These are phyloP conservation scores for Oligia latruncula DNA, from an alignment of 2,888 invertebrate species.

Conservation along the genomic window DNA sequence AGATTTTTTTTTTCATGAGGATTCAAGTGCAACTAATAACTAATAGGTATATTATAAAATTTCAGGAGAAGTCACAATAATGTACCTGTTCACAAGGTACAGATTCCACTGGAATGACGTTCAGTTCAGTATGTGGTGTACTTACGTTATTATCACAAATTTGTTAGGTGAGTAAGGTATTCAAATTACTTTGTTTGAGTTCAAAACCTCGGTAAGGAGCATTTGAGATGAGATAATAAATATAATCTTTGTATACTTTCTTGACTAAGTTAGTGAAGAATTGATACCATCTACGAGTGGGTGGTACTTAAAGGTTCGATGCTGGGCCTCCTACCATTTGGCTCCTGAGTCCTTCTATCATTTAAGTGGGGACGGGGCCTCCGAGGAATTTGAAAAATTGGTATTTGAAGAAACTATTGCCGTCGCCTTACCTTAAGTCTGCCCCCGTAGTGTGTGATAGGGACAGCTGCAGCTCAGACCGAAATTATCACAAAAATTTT, in stretches of 20 bases:
- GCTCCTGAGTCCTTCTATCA: neutral
- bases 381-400: no score
- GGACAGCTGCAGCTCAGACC: no score
- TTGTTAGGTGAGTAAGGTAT: constrained; percentile 83
- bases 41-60: constrained; percentile 30
- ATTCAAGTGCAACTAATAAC: neutral
- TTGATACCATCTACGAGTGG: neutral
- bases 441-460: no score
- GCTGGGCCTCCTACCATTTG: no score
- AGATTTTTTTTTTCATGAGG: no score
- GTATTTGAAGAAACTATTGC: no score
- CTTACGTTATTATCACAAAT: constrained; percentile 89
- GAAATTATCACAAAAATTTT: no score
- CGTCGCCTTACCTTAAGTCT: no score
- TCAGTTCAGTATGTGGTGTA: constrained; percentile 90
- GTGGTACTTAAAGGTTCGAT: neutral
- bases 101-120: constrained; percentile 91
- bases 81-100: constrained; percentile 89
- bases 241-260: neutral
- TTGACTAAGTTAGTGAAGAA: neutral
- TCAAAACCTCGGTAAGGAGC: neutral
- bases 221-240: neutral
- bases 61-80: constrained; percentile 89
- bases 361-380: no score
- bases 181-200: neutral